Evolutionary conservation across 2,113 vertebrate genomes (phyloP).

Genomic region (Zosterops borbonicus): DNA sequence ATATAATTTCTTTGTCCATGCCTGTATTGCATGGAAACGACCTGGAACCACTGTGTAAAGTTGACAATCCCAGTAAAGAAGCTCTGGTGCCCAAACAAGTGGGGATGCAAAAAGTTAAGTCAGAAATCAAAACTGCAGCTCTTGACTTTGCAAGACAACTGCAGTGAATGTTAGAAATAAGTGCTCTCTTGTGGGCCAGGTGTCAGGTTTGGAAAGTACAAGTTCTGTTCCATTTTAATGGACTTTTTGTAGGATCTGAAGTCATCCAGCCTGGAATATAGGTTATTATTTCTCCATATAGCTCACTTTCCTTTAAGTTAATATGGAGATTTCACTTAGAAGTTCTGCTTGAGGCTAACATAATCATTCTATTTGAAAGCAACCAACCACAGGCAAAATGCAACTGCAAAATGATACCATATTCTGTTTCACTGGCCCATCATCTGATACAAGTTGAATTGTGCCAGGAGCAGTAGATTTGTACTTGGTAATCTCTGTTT

Average conservation of each 20-base stretch:
- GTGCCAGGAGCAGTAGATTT: slow-evolving; percentile 18
- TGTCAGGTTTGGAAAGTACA: neutral
- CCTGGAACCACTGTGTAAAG: neutral
- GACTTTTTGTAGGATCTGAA: neutral
- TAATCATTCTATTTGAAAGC: slow-evolving; percentile 4
- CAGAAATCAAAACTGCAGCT: neutral
- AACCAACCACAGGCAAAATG: neutral
- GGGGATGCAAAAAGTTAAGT: neutral
- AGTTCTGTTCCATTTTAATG: neutral
- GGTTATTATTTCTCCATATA: neutral
- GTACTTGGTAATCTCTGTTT: neutral
- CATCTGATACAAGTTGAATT: slow-evolving; percentile 5
- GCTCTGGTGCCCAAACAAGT: neutral
- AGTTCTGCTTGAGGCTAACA: neutral
- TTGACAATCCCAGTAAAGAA: neutral
- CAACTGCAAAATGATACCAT: neutral
- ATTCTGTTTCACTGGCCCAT: neutral
- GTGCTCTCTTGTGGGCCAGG: neutral
- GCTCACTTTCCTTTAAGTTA: neutral
- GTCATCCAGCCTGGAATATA: neutral
- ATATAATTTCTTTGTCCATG: neutral
- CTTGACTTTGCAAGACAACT: neutral
- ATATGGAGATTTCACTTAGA: neutral
- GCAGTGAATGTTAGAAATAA: neutral
- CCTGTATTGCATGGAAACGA: neutral